A percentile compares a stretch with the other conserved stretches of the same genome.
Evolutionary conservation across 2,888 invertebrate species (phyloP).

Genomic region (Scaptomyza reducta): DNA sequence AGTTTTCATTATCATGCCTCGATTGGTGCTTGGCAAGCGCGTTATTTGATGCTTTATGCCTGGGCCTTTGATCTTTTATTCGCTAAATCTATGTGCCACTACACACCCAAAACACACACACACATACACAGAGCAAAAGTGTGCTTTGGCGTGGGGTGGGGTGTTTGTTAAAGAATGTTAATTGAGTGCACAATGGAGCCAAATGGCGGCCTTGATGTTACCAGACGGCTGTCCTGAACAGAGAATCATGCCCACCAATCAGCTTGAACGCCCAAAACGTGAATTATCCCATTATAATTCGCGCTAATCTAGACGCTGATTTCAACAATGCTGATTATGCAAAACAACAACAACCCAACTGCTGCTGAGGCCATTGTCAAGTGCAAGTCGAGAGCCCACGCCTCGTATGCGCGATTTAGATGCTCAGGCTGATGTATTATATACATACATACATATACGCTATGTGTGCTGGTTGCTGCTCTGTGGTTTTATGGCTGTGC

Average conservation of each 20-base stretch:
- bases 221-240: conserved; percentile 44
- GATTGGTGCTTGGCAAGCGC: conserved; percentile 65
- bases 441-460: background rate
- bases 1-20: conserved; percentile 77
- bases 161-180: conserved; percentile 37
- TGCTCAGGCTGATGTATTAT: conserved; percentile 19
- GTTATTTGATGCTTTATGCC: conserved; percentile 71
- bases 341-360: conserved; percentile 18
- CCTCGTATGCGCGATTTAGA: conserved; percentile 47
- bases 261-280: conserved; percentile 19
- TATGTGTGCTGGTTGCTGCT: conserved; percentile 13
- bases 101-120: conserved; percentile 24
- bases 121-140: background rate
- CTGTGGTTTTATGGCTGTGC: conserved; percentile 33
- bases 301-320: conserved; percentile 66
- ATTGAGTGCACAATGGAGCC: conserved; percentile 56
- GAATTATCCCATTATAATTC: conserved; percentile 58
- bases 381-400: conserved; percentile 34
- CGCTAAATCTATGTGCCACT: conserved; percentile 65
- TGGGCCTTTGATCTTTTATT: conserved; percentile 75
- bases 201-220: conserved; percentile 60
- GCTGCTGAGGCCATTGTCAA: conserved; percentile 35
- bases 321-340: conserved; percentile 62
- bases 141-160: too few species aligned
- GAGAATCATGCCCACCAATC: conserved; percentile 27